Evolutionary conservation across 2,888 invertebrate species (phyloP).

Genomic region (Agriotes lineatus): DNA sequence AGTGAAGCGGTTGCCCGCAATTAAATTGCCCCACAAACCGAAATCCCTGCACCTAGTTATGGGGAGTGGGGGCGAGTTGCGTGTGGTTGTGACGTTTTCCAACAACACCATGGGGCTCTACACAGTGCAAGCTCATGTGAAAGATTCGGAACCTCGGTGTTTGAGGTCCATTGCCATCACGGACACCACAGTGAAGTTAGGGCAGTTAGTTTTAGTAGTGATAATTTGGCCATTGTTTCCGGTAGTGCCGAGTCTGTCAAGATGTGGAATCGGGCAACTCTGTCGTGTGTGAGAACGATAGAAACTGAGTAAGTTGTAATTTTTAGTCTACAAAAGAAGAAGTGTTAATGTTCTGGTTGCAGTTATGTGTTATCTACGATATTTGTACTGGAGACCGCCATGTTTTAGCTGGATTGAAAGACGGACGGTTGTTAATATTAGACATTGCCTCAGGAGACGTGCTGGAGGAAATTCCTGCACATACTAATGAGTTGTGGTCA

Average conservation of each 20-base stretch:
- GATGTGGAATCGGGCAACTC: conserved; percentile 89
- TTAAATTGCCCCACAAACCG: conserved; percentile 77
- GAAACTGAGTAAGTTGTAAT: conserved; percentile 60
- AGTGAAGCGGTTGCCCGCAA: conserved; percentile 75
- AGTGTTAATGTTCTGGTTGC: too few species aligned
- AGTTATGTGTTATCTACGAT: conserved; percentile 79
- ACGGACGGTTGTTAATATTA: conserved; percentile 84
- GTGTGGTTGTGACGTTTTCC: conserved; percentile 75
- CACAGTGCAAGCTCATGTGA: conserved; percentile 68
- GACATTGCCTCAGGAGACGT: conserved; percentile 87
- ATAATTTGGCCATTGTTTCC: conserved; percentile 88
- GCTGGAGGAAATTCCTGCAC: conserved; percentile 87
- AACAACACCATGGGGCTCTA: conserved; percentile 84
- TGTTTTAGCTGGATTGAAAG: conserved; percentile 87
- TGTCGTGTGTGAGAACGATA: conserved; percentile 75
- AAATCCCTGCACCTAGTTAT: conserved; percentile 79
- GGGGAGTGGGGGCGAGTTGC: conserved; percentile 79
- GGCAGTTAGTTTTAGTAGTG: conserved; percentile 89
- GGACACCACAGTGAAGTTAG: conserved; percentile 94
- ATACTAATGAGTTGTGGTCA: conserved; percentile 80
- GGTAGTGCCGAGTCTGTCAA: conserved; percentile 91
- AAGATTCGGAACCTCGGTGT: conserved; percentile 69
- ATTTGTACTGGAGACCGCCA: conserved; percentile 93
- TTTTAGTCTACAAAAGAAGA: too few species aligned
- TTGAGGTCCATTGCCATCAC: conserved; percentile 76